Percentiles rank a stretch among this genome's conserved stretches.
These are phyloP conservation scores for Neoniphon sammara DNA, from an alignment of 2,797 vertebrate species.

Conservation along the genomic window DNA sequence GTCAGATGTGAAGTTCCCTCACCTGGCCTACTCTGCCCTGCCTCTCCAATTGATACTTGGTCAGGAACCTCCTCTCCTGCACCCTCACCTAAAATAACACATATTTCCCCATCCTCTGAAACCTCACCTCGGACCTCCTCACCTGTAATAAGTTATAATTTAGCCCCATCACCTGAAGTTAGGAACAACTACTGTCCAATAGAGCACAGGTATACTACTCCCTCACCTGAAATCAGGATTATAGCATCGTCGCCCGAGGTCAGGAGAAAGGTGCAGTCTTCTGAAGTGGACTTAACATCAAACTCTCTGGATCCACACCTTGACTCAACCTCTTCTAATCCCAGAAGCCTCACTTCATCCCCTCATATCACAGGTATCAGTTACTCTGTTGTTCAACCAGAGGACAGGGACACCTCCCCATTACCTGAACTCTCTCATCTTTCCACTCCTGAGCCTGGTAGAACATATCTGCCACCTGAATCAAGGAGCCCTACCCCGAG, in stretches of 20 bases:
- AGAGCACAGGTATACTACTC: slow-evolving; percentile 56
- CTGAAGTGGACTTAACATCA: slow-evolving; percentile 45
- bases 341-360: slow-evolving; percentile 62
- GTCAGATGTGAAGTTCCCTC: slow-evolving; percentile 44
- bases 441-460: slow-evolving; percentile 49
- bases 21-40: slow-evolving; percentile 38
- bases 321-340: slow-evolving; percentile 33
- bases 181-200: slow-evolving; percentile 44
- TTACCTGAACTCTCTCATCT: slow-evolving; percentile 65
- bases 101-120: slow-evolving; percentile 48
- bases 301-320: slow-evolving; percentile 40
- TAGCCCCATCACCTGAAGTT: slow-evolving; percentile 72
- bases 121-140: slow-evolving; percentile 37
- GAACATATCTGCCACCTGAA: slow-evolving; percentile 48
- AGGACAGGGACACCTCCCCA: slow-evolving; percentile 52
- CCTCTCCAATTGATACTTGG: slow-evolving; percentile 24
- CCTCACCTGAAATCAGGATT: slow-evolving; percentile 78
- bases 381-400: slow-evolving; percentile 71
- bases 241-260: slow-evolving; percentile 70
- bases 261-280: slow-evolving; percentile 36
- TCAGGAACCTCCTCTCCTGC: slow-evolving; percentile 63
- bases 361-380: slow-evolving; percentile 75
- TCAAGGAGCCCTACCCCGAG: slow-evolving; percentile 40
- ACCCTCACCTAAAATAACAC: slow-evolving; percentile 39
- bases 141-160: slow-evolving; percentile 57